Base-by-base conservation (phyloP, 2,888 invertebrate genomes). In the Hypercompe scribonia region DNA sequence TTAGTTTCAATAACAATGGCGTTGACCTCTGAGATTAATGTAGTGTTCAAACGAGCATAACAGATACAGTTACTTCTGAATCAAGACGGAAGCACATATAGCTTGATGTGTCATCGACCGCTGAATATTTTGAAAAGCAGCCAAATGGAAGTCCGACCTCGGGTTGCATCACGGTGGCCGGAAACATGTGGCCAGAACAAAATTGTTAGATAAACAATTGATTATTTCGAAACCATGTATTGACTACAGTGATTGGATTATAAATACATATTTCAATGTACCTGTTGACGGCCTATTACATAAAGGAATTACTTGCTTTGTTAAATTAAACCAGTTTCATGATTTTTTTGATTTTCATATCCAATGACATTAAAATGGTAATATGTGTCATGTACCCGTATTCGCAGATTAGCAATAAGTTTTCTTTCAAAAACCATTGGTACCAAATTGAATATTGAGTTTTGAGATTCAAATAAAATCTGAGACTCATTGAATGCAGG, bases 181-280 rank as follows among this genome's bases (percentile, higher is more conserved):
- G 88, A 87, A 88, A 86, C 87, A 87, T 86, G 85, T 85, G 88
- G 87, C 80, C 70, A 75, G 71, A 77, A 78, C 81, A 82, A 87
- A 85, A 86, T 84, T 85, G 70, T 82, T 78, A 70, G 78, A 80
- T 87, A 88, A 88, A 87, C 87, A 81, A 80, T 81, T 73, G 77
- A 79, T 67, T 81, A 74, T 73, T 78, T 71, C 28, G 68, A 77
- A 76, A 76, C 74, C 65, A 39, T 61, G 39, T 46, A 46, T 68
- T 63, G 33, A 63, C 31, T 31, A 31, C 33, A 70, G 42, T n/a
- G 42, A 69, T 31, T 24, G 31, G 28, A 28, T 58, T 58, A 15
- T 11, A 58, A 58, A 58, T 58, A 58, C 31, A 31, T 8, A 15
- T 61, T 54, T 7, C 2, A 50, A 21, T 50, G 24, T 50, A 21